A percentile compares a stretch with the other conserved stretches of the same genome.
Evolutionary conservation across 2,797 vertebrate genomes (phyloP).

Genomic region (Taeniopygia guttata): DNA sequence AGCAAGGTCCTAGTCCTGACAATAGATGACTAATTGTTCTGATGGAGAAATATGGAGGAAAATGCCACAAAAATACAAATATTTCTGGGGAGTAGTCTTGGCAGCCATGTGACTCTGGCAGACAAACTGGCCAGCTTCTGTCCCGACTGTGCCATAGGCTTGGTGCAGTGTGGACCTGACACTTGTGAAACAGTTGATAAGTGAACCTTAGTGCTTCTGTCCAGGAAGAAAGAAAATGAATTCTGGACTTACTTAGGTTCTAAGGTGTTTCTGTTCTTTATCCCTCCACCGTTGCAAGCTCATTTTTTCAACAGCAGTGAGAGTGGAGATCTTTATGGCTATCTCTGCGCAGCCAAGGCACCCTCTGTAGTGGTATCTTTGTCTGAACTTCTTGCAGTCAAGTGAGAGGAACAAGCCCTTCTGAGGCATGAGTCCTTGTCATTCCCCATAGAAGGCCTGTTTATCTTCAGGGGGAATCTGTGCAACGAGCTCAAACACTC

Average conservation of each 20-base stretch:
- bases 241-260: background rate
- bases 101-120: background rate
- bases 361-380: background rate
- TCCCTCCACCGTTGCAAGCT: accelerated
- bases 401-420: background rate
- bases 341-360: background rate
- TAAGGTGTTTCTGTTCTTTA: background rate
- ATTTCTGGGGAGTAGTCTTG: background rate
- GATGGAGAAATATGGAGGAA: background rate
- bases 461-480: background rate
- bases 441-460: background rate
- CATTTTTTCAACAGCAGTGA: background rate
- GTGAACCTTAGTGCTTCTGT: background rate
- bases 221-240: background rate
- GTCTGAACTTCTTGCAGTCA: background rate
- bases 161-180: background rate
- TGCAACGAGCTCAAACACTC: background rate
- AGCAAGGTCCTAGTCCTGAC: background rate
- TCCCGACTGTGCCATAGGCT: background rate
- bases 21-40: background rate
- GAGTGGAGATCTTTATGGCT: background rate
- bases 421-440: background rate
- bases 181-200: background rate
- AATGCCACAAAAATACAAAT: background rate
- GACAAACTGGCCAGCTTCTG: background rate